These are phyloP conservation scores for Brachionus plicatilis DNA, from an alignment of 1,140 invertebrate genomes.

Conservation along the genomic window DNA sequence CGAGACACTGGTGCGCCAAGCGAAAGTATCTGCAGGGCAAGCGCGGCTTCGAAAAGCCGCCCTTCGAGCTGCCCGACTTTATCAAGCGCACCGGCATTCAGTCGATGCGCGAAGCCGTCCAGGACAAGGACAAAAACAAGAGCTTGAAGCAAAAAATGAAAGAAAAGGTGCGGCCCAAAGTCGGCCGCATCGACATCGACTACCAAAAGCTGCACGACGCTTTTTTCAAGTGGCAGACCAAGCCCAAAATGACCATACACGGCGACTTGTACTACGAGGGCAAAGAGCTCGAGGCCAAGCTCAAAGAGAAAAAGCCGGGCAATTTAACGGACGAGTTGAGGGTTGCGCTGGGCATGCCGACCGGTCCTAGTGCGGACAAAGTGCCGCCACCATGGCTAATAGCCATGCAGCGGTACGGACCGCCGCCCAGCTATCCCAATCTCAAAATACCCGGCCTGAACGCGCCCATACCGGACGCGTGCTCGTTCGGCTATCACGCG, in stretches of 20 bases:
- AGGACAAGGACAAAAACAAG: conserved; percentile 87
- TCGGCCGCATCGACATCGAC: conserved; percentile 99
- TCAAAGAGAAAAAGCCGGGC: conserved; percentile 97
- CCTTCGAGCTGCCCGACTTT: conserved; percentile 95
- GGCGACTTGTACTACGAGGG: conserved; percentile 99
- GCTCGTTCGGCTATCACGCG: conserved; percentile 96
- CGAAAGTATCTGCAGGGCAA: conserved; percentile 93
- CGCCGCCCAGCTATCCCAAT: conserved; percentile 97
- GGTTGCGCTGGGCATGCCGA: conserved; percentile 95
- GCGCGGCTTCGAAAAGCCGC: conserved; percentile 95
- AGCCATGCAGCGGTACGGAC: conserved; percentile 98
- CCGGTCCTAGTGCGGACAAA: conserved; percentile 67
- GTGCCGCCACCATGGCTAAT: conserved; percentile 96
- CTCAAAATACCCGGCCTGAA: conserved; percentile 83
- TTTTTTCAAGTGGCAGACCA: conserved; percentile 99
- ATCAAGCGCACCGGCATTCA: conserved; percentile 98
- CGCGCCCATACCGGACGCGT: conserved; percentile 62
- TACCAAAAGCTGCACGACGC: conserved; percentile 99
- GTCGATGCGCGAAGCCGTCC: conserved; percentile 97
- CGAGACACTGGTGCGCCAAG: conserved; percentile 98
- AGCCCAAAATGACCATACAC: conserved; percentile 96
- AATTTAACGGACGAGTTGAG: conserved; percentile 89
- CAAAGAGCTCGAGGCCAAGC: conserved; percentile 96
- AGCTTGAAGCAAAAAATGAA: conserved; percentile 97
- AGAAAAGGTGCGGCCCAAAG: conserved; percentile 87